Evolutionary conservation across 1,140 invertebrate species (phyloP).

Genomic region (Homalodisca vitripennis): DNA sequence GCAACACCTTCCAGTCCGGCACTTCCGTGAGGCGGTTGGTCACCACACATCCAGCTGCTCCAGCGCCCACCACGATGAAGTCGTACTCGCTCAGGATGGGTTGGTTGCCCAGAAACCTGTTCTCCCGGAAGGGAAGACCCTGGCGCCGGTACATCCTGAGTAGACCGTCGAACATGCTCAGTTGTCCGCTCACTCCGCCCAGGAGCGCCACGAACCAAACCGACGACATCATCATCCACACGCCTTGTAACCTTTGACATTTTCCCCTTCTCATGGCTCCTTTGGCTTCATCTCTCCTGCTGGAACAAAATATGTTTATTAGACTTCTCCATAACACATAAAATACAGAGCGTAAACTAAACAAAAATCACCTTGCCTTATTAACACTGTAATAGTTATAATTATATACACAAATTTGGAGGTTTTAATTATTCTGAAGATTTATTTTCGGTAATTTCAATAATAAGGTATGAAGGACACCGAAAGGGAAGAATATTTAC

Average conservation of each 20-base stretch:
- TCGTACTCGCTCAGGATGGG: constrained; percentile 41
- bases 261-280: background rate
- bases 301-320: background rate
- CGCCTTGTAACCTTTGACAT: no score
- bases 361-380: background rate
- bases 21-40: constrained; percentile 57
- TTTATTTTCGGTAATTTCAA: no score
- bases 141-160: constrained; percentile 31
- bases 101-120: constrained; percentile 38
- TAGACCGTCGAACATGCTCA: background rate
- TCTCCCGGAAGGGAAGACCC: constrained; percentile 38
- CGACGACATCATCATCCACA: no score
- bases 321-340: background rate
- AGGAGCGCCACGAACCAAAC: background rate
- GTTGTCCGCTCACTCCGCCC: background rate
- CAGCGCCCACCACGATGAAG: constrained; percentile 53
- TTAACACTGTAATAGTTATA: no score
- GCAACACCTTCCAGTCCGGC: constrained; percentile 50
- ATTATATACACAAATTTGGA: no score
- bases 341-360: background rate
- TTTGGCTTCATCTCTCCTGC: background rate
- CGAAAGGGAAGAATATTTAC: no score
- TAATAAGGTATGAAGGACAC: no score
- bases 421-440: no score
- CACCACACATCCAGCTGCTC: constrained; percentile 57